Conservation (phyloP, 2,888 invertebrate species). For the Xylota segnis region DNA sequence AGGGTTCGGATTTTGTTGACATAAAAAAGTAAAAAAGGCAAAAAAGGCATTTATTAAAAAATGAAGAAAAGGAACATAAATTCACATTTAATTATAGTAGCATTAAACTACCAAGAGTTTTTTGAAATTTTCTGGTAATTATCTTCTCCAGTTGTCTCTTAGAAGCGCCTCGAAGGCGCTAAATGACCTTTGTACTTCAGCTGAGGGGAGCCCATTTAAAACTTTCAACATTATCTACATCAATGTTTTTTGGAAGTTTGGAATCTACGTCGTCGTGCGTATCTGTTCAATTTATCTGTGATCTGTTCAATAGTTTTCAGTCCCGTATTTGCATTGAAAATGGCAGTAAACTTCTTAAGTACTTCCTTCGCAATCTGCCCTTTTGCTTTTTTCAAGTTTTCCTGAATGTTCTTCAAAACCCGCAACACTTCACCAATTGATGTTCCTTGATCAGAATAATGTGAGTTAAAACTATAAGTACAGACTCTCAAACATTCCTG, state of each 20-base stretch:
- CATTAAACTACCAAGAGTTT: not conserved
- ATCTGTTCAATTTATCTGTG: too few species aligned
- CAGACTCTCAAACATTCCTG: conserved; percentile 5
- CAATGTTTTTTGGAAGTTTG: too few species aligned
- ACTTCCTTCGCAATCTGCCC: conserved; percentile 9
- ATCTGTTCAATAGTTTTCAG: conserved; percentile 9
- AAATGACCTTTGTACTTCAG: not conserved
- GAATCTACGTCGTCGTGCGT: too few species aligned
- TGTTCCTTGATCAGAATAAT: conserved; percentile 14
- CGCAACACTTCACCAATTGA: conserved; percentile 1
- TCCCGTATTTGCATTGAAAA: conserved; percentile 17
- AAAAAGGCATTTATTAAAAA: conserved; percentile 3
- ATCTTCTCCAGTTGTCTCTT: not conserved
- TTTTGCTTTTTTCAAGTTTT: conserved; percentile 11
- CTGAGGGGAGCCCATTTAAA: not conserved
- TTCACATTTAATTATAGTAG: conserved; percentile 5
- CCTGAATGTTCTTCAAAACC: conserved; percentile 8
- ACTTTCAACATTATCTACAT: conserved; percentile 5
- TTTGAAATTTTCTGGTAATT: not conserved
- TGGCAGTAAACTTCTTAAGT: too few species aligned
- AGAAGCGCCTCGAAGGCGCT: not conserved
- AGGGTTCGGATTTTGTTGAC: not conserved
- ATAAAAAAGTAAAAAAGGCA: not conserved
- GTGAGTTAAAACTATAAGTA: conserved; percentile 11
- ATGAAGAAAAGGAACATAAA: not conserved